Evolutionary conservation across 2,797 vertebrate species (phyloP).

Genomic region (Eurystomus glaucurus): DNA sequence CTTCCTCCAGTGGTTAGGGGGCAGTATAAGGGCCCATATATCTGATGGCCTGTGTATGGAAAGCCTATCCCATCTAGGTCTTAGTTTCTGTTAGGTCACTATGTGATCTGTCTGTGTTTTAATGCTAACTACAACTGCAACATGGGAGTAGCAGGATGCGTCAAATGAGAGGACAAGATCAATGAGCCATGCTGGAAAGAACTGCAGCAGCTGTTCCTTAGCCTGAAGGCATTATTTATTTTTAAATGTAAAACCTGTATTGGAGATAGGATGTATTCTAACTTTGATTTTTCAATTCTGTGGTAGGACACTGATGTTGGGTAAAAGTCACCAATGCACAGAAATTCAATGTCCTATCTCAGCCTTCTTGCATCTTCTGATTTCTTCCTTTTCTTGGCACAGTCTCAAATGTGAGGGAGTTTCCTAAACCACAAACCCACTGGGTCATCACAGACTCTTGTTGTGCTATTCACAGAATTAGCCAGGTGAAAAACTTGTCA

Average conservation of each 20-base stretch:
- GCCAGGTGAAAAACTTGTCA: background rate
- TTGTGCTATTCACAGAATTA: background rate
- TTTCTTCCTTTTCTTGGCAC: background rate
- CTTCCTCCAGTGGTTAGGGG: background rate
- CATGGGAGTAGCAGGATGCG: background rate
- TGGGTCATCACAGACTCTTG: background rate
- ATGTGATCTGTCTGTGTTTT: background rate
- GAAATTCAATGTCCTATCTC: background rate
- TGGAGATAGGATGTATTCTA: background rate
- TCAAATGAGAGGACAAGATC: constrained; percentile 17
- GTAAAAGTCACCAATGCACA: background rate
- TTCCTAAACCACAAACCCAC: background rate
- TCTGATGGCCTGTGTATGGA: background rate
- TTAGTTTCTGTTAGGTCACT: background rate
- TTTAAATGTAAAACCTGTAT: constrained; percentile 36
- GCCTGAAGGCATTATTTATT: constrained; percentile 33
- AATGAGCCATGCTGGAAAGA: background rate
- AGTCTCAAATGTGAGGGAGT: background rate
- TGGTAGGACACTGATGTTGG: background rate
- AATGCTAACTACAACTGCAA: background rate
- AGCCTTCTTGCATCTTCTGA: background rate
- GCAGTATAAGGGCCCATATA: accelerated
- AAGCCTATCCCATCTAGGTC: background rate
- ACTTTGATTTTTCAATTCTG: constrained; percentile 33
- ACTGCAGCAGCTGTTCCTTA: constrained; percentile 11